phyloP scores from a whole-genome alignment of 2,797 vertebrate genomes.

The Salarias fasciatus region DNA sequence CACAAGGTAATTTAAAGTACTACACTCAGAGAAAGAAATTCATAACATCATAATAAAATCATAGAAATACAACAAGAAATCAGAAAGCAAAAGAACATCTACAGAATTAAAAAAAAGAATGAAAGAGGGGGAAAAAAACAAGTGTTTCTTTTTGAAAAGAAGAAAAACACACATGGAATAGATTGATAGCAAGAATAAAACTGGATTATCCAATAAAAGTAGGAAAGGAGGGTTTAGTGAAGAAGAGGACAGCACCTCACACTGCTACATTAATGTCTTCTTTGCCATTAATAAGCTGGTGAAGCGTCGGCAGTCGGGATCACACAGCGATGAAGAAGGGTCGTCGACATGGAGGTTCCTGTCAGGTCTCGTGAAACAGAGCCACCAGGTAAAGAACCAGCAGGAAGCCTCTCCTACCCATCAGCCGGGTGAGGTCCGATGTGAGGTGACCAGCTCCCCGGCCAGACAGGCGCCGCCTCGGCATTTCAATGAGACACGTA shows the following conservation, averaged over 20 bases:
- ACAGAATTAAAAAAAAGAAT: not conserved
- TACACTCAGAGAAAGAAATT: too few species aligned
- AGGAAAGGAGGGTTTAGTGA: conserved; percentile 67
- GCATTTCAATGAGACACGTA: conserved; percentile 75
- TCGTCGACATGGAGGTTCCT: conserved; percentile 83
- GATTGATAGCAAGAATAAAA: conserved; percentile 29
- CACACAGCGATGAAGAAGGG: conserved; percentile 80
- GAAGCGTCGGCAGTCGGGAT: conserved; percentile 68
- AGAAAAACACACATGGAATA: conserved; percentile 3
- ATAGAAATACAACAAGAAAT: too few species aligned
- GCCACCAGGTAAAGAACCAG: conserved; percentile 85
- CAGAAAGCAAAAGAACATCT: not conserved
- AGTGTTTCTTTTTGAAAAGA: not conserved
- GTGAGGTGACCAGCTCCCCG: conserved; percentile 82
- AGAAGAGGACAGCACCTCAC: conserved; percentile 84
- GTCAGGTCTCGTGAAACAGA: conserved; percentile 86
- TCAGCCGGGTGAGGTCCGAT: conserved; percentile 85
- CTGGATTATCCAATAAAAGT: conserved; percentile 34
- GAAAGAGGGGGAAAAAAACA: not conserved
- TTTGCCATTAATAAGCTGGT: conserved; percentile 84
- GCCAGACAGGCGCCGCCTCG: conserved; percentile 78
- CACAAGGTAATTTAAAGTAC: too few species aligned
- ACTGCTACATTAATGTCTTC: conserved; percentile 84
- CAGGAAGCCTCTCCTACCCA: conserved; percentile 83
- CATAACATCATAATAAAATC: too few species aligned